Conservation (phyloP, 2,888 invertebrate genomes). For the Idaea straminata region DNA sequence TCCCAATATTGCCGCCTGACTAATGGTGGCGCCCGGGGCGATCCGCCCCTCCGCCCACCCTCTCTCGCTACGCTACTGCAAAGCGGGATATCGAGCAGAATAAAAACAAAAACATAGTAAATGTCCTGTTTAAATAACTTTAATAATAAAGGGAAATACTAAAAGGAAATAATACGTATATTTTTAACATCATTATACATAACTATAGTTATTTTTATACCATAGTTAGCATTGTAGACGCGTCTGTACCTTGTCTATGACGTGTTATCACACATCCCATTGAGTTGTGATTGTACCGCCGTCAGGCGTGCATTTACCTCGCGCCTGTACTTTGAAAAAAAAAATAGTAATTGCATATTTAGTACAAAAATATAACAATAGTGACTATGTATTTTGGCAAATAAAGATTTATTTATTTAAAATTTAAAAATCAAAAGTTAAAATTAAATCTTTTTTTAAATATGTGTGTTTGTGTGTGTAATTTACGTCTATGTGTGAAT, state of each 20-base stretch:
- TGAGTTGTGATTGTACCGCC: constrained; percentile 45
- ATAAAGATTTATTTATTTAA: too few relatives aligned
- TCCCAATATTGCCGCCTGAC: too few relatives aligned
- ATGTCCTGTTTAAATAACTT: too few relatives aligned
- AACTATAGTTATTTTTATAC: neutral
- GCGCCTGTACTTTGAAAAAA: neutral
- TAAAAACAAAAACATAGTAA: too few relatives aligned
- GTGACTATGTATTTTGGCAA: neutral
- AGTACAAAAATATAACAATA: neutral
- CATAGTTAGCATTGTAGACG: neutral
- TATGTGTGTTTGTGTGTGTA: neutral
- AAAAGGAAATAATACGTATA: neutral
- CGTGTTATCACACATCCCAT: constrained; percentile 50
- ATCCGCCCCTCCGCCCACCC: too few relatives aligned
- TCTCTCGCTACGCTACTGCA: too few relatives aligned
- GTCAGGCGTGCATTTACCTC: constrained; percentile 15
- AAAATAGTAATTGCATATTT: neutral
- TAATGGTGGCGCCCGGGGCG: too few relatives aligned
- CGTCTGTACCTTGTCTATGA: constrained; percentile 15
- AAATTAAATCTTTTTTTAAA: neutral
- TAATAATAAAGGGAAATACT: too few relatives aligned
- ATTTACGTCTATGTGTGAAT: neutral
- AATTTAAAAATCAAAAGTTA: neutral
- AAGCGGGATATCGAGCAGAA: too few relatives aligned
- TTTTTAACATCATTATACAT: neutral